These are phyloP conservation scores for Loris lydekkerianus DNA, from an alignment of 2,797 vertebrate species.

Conservation along the genomic window DNA sequence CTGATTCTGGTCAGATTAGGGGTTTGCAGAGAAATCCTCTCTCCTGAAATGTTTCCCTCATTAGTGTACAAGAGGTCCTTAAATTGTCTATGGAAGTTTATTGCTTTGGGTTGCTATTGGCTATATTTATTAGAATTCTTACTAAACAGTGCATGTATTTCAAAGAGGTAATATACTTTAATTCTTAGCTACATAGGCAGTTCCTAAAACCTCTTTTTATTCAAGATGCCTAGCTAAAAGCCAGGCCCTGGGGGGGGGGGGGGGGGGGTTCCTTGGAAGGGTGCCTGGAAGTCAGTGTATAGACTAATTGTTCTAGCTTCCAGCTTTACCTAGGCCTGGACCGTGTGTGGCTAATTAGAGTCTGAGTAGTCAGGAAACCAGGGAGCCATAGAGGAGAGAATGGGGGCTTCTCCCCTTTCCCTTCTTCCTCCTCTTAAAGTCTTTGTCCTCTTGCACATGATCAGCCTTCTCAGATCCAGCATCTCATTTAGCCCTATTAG, in stretches of 20 bases:
- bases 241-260: background rate
- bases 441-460: background rate
- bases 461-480: background rate
- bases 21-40: background rate
- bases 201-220: background rate
- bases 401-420: background rate
- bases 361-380: background rate
- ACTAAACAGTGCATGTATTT: background rate
- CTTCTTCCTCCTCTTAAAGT: background rate
- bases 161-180: background rate
- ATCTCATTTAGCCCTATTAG: background rate
- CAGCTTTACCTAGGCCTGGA: background rate
- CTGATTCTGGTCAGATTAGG: background rate
- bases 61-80: background rate
- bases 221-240: background rate
- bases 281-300: background rate
- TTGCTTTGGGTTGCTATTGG: background rate
- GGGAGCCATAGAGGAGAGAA: background rate
- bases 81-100: background rate
- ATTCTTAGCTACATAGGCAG: background rate
- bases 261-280: background rate
- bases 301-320: background rate
- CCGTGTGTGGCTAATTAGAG: background rate
- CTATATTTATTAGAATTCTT: slow-evolving; percentile 1
- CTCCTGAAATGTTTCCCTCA: background rate